Base-by-base conservation (phyloP, 1,140 invertebrate genomes). In the Formica selysi region DNA sequence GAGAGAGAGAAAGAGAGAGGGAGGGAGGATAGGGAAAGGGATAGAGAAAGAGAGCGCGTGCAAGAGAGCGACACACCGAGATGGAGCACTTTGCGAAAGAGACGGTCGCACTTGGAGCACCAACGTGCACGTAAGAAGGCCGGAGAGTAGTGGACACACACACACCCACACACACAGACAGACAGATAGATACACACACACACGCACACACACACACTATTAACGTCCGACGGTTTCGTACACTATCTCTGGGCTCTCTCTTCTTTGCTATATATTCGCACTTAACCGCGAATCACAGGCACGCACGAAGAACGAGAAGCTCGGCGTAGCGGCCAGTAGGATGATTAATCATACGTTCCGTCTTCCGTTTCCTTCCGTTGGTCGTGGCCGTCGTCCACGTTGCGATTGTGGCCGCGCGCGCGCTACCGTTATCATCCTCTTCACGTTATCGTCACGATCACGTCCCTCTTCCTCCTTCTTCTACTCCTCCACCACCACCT, bases 271-370 rank as follows among this genome's bases (percentile, higher is more conserved):
- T 29, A 13, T 44, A 44, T 10, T 44, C 41, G 41, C 13, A 76
- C 76, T 32, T 32, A 59, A 78, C 79, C 32, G 74, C 61, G 67
- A 87, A 87, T 89, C 90, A 89, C 89, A 80, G 64, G 29, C 83
- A 86, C 80, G 48, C 79, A 71, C 22, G 67, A 32, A 74, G 54
- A 78, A 79, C 36, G 54, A 22, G 32, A 51, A 22, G 44, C 65
- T 73, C 41, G 61, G 11, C 26, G 74, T 85, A 76, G 64, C 54
- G 68, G 8, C 10, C 86, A 38, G 57, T 57, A n/a, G 19, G 54
- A 62, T 73, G 41, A 44, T 44, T 32, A 65, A 57, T 70, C 51
- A 41, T 79, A 86, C 84, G 32, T 11, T 44, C 11, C 62, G 22
- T 16, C 36, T 38, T 71, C 19, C 71, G 71, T 79, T 84, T 76